Evolutionary conservation across 2,113 vertebrate genomes (phyloP), one percentile per base, ranked within the genome.

Genomic region (Dipodomys ordii): DNA sequence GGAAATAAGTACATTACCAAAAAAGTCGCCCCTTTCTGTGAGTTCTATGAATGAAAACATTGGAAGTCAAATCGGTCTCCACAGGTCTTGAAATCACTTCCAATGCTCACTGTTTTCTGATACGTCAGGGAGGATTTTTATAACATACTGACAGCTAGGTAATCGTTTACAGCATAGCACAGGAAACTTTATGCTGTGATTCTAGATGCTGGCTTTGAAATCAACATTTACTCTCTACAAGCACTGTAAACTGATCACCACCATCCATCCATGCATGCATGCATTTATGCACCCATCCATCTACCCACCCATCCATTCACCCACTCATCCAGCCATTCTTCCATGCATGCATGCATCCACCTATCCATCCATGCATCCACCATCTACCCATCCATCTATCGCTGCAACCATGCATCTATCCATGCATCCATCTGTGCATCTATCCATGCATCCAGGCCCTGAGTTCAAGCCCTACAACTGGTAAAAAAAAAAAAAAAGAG

Each of bases 181-280:
- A 87, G 30, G 35, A 83, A 91, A n/a, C 44, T 39, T 28, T 64
- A 53, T 2, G 27, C 19, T 46, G 2, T 53, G 39, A 15, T 39
- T 81, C 83, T 78, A 35, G 57, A 83, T 64, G 68, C 25, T 19
- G 20, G 30, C 74, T 82, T 53, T 88, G 65, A 92, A 89, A 86
- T 10, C 46, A 91, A n/a, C 86, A 92, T 39, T 57, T 22, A 32
- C 60, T 25, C 91, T 57, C 72, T 68, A 53, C 20, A 71, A 68
- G 30, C n/a, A 53, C 20, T 25, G 27, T 53, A 35, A 67, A 91
- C 49, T 6, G 3, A 30, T 0, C 78, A 72, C 8, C 7, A 13
- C 13, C 1, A 7, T 2, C 32, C 10, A 22, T 62, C 16, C 60
- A 62, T 22, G 60, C 60, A 18, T 62, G 16, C 60, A 62, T 19